Conservation (phyloP, 1,140 invertebrate species). For the Drosophila mayri region DNA sequence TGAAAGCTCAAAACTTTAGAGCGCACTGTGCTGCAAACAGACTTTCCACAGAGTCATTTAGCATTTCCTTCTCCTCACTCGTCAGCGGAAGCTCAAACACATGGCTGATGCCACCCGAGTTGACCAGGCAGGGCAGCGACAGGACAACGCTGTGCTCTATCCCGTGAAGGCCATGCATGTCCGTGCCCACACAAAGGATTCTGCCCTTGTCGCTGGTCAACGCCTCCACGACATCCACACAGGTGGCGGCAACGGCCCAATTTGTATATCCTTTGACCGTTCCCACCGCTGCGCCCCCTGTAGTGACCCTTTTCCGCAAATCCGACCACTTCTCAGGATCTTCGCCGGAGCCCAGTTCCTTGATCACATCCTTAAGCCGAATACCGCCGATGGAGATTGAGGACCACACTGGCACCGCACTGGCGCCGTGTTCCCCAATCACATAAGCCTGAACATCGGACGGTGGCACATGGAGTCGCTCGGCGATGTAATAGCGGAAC, state of each 20-base stretch:
- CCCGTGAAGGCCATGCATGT: slow-evolving; percentile 91
- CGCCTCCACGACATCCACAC: slow-evolving; percentile 89
- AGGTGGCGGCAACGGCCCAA: slow-evolving; percentile 93
- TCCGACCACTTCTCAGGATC: slow-evolving; percentile 92
- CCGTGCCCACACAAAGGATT: slow-evolving; percentile 92
- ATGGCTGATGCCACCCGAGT: slow-evolving; percentile 30
- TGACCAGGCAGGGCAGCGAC: slow-evolving; percentile 89
- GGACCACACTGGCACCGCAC: slow-evolving; percentile 93
- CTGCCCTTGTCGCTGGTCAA: slow-evolving; percentile 88
- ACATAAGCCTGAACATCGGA: slow-evolving; percentile 93
- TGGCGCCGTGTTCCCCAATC: slow-evolving; percentile 93
- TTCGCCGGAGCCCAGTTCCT: slow-evolving; percentile 88
- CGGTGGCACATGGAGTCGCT: slow-evolving; percentile 91
- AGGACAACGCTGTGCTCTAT: slow-evolving; percentile 92
- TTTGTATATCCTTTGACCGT: slow-evolving; percentile 94
- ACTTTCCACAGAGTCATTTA: slow-evolving; percentile 16
- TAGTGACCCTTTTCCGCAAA: slow-evolving; percentile 90
- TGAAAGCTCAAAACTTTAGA: not conserved
- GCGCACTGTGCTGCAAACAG: slow-evolving; percentile 27
- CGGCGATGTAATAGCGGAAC: slow-evolving; percentile 92
- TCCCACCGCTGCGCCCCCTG: slow-evolving; percentile 93
- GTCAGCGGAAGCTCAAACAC: slow-evolving; percentile 30
- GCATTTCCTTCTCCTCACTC: slow-evolving; percentile 1
- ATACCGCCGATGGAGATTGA: slow-evolving; percentile 85
- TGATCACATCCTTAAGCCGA: slow-evolving; percentile 89